Evolutionary conservation across 2,797 vertebrate genomes (phyloP).

Genomic region (Schizothorax lantsangensis): DNA sequence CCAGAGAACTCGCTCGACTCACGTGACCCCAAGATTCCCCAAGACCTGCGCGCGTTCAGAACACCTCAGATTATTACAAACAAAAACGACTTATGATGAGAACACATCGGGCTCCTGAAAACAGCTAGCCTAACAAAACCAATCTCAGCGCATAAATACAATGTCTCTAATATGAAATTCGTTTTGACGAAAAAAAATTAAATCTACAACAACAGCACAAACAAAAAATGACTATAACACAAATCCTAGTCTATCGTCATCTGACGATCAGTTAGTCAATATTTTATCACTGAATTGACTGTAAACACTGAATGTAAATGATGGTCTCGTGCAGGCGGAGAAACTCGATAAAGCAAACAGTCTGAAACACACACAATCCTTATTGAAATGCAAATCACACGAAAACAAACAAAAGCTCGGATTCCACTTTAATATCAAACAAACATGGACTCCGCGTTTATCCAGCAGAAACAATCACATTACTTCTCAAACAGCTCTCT

Average conservation of each 20-base stretch:
- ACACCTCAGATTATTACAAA: not conserved
- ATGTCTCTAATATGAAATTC: not conserved
- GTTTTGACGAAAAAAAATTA: not conserved
- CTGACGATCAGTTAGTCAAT: slow-evolving; percentile 4
- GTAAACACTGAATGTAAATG: slow-evolving; percentile 57
- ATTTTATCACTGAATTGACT: slow-evolving; percentile 49
- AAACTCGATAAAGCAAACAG: slow-evolving; percentile 65
- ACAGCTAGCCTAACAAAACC: not conserved
- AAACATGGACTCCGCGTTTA: slow-evolving; percentile 67
- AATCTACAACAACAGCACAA: not conserved
- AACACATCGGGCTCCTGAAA: no score
- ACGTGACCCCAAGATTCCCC: slow-evolving; percentile 97
- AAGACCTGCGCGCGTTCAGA: slow-evolving; percentile 78
- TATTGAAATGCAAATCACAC: slow-evolving; percentile 73
- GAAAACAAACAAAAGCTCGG: slow-evolving; percentile 70
- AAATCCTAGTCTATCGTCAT: not conserved
- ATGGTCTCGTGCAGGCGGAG: slow-evolving; percentile 30
- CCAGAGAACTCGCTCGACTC: slow-evolving; percentile 87
- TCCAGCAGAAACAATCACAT: slow-evolving; percentile 67
- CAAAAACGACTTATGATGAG: not conserved
- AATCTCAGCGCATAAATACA: not conserved
- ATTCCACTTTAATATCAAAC: slow-evolving; percentile 64
- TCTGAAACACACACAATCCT: slow-evolving; percentile 56
- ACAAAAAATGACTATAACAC: not conserved
- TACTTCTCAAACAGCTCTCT: slow-evolving; percentile 57